A percentile compares a stretch with the other conserved stretches of the same genome.
These are phyloP conservation scores for Cydia strobilella DNA, from an alignment of 1,140 invertebrate species.

Conservation along the genomic window DNA sequence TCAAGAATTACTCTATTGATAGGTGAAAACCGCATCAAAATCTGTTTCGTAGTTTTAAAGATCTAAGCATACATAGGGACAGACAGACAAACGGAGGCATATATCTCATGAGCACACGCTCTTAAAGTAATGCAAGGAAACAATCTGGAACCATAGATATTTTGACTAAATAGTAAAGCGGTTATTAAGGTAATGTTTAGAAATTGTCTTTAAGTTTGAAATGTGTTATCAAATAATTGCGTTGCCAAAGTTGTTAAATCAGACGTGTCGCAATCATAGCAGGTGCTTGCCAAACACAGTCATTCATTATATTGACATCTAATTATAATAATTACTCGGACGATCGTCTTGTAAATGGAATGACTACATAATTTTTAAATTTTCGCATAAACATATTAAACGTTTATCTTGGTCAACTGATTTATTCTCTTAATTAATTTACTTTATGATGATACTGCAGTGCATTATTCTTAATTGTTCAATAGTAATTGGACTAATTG, in stretches of 20 bases:
- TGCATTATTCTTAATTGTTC: slow-evolving; percentile 15
- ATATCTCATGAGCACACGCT: too few relatives aligned
- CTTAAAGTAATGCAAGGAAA: too few relatives aligned
- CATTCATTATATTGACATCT: slow-evolving; percentile 30
- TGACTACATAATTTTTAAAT: slow-evolving; percentile 13
- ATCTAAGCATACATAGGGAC: too few relatives aligned
- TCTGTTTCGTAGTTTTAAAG: too few relatives aligned
- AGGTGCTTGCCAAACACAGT: slow-evolving; percentile 21
- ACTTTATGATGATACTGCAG: slow-evolving; percentile 21
- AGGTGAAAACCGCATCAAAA: too few relatives aligned
- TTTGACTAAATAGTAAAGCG: too few relatives aligned
- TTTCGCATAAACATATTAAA: slow-evolving; percentile 28
- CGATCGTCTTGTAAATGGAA: slow-evolving; percentile 20
- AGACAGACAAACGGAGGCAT: too few relatives aligned
- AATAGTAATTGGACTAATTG: slow-evolving; percentile 11
- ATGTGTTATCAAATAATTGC: background rate
- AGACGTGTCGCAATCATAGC: slow-evolving; percentile 20
- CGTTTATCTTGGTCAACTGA: slow-evolving; percentile 26
- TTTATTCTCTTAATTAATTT: slow-evolving; percentile 29
- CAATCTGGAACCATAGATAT: too few relatives aligned
- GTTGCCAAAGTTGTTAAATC: background rate
- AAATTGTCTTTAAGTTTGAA: background rate
- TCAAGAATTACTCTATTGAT: too few relatives aligned
- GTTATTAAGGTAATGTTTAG: too few relatives aligned
- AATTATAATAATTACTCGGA: slow-evolving; percentile 26